Conservation (phyloP, 2,888 invertebrate genomes). For the Ormyrus labotus region DNA sequence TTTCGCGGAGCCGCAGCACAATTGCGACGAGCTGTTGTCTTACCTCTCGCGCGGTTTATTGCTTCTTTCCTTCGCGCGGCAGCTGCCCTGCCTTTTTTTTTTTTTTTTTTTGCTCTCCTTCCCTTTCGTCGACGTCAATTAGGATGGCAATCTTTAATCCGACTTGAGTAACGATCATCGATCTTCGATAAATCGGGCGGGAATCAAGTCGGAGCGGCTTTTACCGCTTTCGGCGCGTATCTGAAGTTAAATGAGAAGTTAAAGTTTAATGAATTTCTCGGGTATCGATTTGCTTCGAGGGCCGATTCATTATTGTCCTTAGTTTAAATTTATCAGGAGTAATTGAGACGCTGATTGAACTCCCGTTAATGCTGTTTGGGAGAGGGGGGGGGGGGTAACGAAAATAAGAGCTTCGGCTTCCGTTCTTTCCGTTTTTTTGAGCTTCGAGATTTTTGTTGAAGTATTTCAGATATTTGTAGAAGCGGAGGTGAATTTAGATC, state of each 20-base stretch:
- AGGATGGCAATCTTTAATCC: slow-evolving; percentile 55
- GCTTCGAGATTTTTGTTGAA: neutral
- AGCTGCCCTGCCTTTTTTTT: neutral
- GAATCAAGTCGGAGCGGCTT: neutral
- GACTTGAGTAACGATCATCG: slow-evolving; percentile 49
- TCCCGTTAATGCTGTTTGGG: neutral
- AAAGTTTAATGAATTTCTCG: slow-evolving; percentile 46
- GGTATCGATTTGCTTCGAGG: slow-evolving; percentile 30
- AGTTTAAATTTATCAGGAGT: neutral
- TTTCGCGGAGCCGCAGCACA: slow-evolving; percentile 58
- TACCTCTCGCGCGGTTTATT: slow-evolving; percentile 23
- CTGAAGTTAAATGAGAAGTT: slow-evolving; percentile 38
- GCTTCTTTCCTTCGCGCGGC: neutral
- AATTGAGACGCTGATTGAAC: neutral
- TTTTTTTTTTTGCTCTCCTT: slow-evolving; percentile 28
- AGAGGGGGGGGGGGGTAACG: no score
- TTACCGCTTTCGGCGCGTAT: no score
- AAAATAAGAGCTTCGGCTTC: no score
- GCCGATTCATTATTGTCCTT: slow-evolving; percentile 33
- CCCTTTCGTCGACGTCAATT: slow-evolving; percentile 46
- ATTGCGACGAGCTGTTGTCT: slow-evolving; percentile 50
- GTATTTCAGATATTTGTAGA: neutral
- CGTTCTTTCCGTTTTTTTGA: no score
- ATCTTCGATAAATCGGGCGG: slow-evolving; percentile 45
- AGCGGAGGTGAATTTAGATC: slow-evolving; percentile 18